Base-by-base conservation (phyloP, 1,140 invertebrate species). In the Drosophila dunni region DNA sequence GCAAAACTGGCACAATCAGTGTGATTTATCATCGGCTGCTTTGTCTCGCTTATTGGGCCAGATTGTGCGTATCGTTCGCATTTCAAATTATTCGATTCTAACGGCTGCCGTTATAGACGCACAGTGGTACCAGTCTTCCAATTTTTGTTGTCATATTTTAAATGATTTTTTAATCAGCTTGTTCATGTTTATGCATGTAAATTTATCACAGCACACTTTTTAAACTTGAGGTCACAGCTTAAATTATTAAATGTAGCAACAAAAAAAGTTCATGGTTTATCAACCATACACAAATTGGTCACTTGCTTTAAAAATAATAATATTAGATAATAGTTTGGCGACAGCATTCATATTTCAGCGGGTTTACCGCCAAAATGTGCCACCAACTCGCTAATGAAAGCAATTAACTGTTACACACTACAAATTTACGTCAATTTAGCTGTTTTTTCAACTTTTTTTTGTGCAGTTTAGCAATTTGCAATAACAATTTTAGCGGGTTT, bases 21-120 rank as follows among this genome's bases (percentile, higher is more conserved):
- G 36, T 67, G 63, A 72, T 72, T 72, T 72, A 72, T 72, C 17
- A 38, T 50, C 53, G 3, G 20, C 29, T 33, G 38, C 9, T 29
- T 56, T 44, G 13, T 46, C 8, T 34, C 33, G 33, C 1, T 42
- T 38, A 42, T 58, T 34, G 24, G 56, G 51, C 40, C 33, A 40
- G 10, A 11, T 64, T 67, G 45, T 60, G 60, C 46, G 38, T 53
- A 42, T 33, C 36, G 51, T 68, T 68, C 66, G 57, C 29, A 62
- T 69, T 62, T 9, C 20, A 67, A 67, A 67, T 44, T 54, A 7
- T n/a, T 13, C 34, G 46, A 63, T 63, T 63, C 20, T 48, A 15
- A 51, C 13, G 7, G 17, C 10, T 15, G 69, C 69, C 53, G 69
- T 66, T 58, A 66, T 33, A 38, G 40, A 38, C 33, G 53, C 63